A percentile compares a stretch with the other conserved stretches of the same genome.
Evolutionary conservation across 2,888 invertebrate species (phyloP).

Genomic region (Abrostola tripartita): DNA sequence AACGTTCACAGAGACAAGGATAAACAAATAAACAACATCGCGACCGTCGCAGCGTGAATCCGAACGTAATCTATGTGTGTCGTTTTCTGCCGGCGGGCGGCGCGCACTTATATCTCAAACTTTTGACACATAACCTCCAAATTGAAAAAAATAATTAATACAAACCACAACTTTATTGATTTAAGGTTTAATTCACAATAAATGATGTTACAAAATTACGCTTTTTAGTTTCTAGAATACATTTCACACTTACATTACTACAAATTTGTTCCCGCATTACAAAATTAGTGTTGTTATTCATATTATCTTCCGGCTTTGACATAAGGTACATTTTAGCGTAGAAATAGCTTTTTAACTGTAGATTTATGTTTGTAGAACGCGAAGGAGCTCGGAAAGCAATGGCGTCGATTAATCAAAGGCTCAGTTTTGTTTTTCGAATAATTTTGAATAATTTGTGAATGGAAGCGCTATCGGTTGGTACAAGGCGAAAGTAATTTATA

Average conservation of each 20-base stretch:
- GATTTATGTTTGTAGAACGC: constrained; percentile 53
- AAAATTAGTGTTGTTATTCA: constrained; percentile 26
- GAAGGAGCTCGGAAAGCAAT: constrained; percentile 68
- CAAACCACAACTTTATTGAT: constrained; percentile 32
- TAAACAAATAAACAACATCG: constrained; percentile 77
- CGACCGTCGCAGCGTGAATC: constrained; percentile 81
- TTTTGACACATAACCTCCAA: constrained; percentile 75
- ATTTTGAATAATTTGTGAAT: constrained; percentile 83
- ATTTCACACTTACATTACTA: constrained; percentile 66
- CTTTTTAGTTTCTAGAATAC: constrained; percentile 53
- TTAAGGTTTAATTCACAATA: constrained; percentile 49
- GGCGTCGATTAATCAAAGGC: constrained; percentile 74
- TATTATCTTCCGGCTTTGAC: constrained; percentile 27
- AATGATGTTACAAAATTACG: constrained; percentile 18
- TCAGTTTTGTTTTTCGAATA: constrained; percentile 74
- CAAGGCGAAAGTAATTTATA: constrained; percentile 75
- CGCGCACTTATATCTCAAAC: constrained; percentile 70
- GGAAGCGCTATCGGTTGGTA: constrained; percentile 70
- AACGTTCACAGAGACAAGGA: constrained; percentile 58
- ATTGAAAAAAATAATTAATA: constrained; percentile 41
- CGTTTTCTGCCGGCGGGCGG: constrained; percentile 74
- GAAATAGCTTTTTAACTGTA: constrained; percentile 16
- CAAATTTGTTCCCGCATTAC: constrained; percentile 53
- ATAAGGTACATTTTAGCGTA: constrained; percentile 49
- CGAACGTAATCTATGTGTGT: constrained; percentile 77